Evolutionary conservation across 2,888 invertebrate genomes (phyloP).

Genomic region (Pardosa pseudoannulata): DNA sequence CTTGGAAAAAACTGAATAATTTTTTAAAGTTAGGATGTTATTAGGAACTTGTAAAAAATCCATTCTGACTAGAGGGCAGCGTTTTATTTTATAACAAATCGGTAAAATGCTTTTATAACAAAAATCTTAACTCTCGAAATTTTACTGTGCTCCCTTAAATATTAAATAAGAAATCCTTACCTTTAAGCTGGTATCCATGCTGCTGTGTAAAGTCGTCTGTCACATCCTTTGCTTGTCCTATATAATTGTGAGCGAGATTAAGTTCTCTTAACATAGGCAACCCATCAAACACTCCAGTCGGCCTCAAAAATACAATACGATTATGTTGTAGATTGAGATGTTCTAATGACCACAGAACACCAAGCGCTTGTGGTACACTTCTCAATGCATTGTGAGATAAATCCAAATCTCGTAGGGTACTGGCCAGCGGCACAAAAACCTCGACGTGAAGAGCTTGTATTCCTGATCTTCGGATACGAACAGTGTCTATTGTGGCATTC

Average conservation of each 20-base stretch:
- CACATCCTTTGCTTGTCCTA: constrained; percentile 28
- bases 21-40: too few species aligned
- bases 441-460: constrained; percentile 9
- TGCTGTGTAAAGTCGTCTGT: constrained; percentile 5
- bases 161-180: constrained; percentile 9
- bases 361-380: constrained; percentile 33
- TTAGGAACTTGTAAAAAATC: too few species aligned
- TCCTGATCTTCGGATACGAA: constrained; percentile 24
- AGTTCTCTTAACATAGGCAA: constrained; percentile 26
- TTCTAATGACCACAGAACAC: constrained; percentile 13
- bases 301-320: constrained; percentile 24
- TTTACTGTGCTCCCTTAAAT: too few species aligned
- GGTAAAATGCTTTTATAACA: too few species aligned
- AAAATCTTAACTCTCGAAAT: too few species aligned
- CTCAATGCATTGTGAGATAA: constrained; percentile 50
- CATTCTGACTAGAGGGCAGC: too few species aligned
- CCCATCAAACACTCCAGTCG: constrained; percentile 15
- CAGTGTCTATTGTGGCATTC: constrained; percentile 16
- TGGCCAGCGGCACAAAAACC: constrained; percentile 15
- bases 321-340: constrained; percentile 47
- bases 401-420: constrained; percentile 30
- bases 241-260: constrained; percentile 39
- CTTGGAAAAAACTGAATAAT: too few species aligned
- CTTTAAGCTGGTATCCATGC: constrained; percentile 35
- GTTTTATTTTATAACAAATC: too few species aligned